phyloP scores from a whole-genome alignment of 2,888 invertebrate genomes.

The Ormia ochracea region DNA sequence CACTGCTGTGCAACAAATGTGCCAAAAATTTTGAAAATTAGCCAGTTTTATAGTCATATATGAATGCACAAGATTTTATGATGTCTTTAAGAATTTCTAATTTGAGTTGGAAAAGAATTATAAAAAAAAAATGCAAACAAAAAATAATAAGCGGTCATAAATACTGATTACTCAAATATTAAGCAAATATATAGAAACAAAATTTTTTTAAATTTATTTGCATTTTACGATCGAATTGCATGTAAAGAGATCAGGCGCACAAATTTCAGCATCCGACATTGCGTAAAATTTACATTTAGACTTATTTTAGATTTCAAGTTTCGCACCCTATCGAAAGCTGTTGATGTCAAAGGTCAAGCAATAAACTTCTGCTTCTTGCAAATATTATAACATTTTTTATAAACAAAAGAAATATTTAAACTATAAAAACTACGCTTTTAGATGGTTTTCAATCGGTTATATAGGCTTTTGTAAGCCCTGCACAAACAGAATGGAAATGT shows the following conservation, averaged over 20 bases:
- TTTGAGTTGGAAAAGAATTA: background rate
- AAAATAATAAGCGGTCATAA: background rate
- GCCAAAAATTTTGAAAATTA: slow-evolving; percentile 38
- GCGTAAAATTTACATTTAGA: no score
- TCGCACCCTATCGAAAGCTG: background rate
- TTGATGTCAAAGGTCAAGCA: no score
- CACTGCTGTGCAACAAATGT: slow-evolving; percentile 37
- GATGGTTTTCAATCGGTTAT: no score
- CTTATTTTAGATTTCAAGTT: background rate
- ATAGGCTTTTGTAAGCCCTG: no score
- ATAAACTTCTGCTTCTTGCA: no score
- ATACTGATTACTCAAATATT: slow-evolving; percentile 3
- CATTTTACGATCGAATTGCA: background rate
- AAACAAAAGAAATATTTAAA: no score
- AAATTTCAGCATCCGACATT: no score
- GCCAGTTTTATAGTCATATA: slow-evolving; percentile 12
- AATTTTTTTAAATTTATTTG: background rate
- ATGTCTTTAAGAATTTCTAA: slow-evolving; percentile 11
- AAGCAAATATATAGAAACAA: background rate
- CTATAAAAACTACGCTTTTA: no score
- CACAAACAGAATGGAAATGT: no score
- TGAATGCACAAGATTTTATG: slow-evolving; percentile 9
- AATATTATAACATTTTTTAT: no score
- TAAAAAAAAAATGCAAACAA: background rate
- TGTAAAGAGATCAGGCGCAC: no score